phyloP scores from a whole-genome alignment of 2,888 invertebrate genomes.

The Reticulitermes lucifugus region DNA sequence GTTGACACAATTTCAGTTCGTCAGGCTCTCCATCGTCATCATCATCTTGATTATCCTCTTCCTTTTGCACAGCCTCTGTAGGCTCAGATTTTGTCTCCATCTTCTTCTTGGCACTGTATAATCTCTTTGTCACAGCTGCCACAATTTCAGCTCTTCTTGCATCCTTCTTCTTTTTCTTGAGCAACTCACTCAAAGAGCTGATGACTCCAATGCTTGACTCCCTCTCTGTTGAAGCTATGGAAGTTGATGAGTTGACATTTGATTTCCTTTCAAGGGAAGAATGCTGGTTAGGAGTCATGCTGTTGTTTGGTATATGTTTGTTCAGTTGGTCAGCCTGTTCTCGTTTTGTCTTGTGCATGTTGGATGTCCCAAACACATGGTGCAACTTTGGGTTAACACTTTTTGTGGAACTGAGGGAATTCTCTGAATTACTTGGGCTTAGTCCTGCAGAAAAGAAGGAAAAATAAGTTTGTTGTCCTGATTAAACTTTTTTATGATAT shows the following conservation, averaged over 20 bases:
- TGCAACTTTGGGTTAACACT: slow-evolving; percentile 41
- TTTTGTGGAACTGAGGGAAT: slow-evolving; percentile 38
- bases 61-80: slow-evolving; percentile 1
- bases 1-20: slow-evolving; percentile 70
- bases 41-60: slow-evolving; percentile 31
- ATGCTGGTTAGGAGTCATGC: not conserved
- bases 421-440: slow-evolving; percentile 46
- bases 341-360: not conserved
- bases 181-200: slow-evolving; percentile 21
- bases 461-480: too few species aligned
- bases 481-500: too few species aligned
- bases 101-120: slow-evolving; percentile 65
- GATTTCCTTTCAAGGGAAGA: slow-evolving; percentile 22
- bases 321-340: slow-evolving; percentile 8
- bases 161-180: slow-evolving; percentile 51
- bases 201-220: slow-evolving; percentile 35
- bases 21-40: slow-evolving; percentile 62
- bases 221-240: slow-evolving; percentile 25
- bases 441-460: slow-evolving; percentile 28
- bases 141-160: slow-evolving; percentile 70
- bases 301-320: not conserved
- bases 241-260: slow-evolving; percentile 1
- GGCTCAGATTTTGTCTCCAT: slow-evolving; percentile 45
- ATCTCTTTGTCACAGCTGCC: slow-evolving; percentile 76
- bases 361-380: slow-evolving; percentile 20